A percentile compares a stretch with the other conserved stretches of the same genome.
Evolutionary conservation across 1,140 invertebrate genomes (phyloP).

Genomic region (Reticulitermes speratus): DNA sequence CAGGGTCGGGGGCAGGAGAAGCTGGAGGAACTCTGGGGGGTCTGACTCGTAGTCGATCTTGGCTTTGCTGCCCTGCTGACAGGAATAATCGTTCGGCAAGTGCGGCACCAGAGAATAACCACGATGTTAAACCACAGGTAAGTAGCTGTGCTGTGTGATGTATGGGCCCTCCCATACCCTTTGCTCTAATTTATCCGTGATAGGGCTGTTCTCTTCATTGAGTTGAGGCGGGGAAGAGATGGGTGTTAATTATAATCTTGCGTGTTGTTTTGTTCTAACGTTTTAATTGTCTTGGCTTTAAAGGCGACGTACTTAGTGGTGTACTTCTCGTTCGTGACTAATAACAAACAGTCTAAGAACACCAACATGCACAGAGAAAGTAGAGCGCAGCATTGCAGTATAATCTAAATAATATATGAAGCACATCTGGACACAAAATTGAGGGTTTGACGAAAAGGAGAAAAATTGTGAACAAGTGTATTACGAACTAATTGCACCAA

Average conservation of each 20-base stretch:
- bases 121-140: conserved; percentile 25
- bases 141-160: neutral
- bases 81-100: conserved; percentile 28
- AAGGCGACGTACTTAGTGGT: too few relatives aligned
- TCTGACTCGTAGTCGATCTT: conserved; percentile 38
- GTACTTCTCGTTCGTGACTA: too few relatives aligned
- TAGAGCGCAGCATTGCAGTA: too few relatives aligned
- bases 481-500: too few relatives aligned
- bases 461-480: too few relatives aligned
- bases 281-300: neutral
- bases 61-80: conserved; percentile 43
- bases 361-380: too few relatives aligned
- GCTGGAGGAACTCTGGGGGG: conserved; percentile 24
- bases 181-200: neutral
- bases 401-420: too few relatives aligned
- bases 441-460: too few relatives aligned
- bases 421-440: too few relatives aligned
- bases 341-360: too few relatives aligned
- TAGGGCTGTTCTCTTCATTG: neutral
- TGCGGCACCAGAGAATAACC: conserved; percentile 9
- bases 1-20: conserved; percentile 21
- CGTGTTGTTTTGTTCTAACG: neutral
- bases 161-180: neutral
- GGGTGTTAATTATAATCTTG: neutral
- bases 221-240: neutral